Base-by-base conservation (phyloP, 1,140 invertebrate genomes). In the Portunus trituberculatus region DNA sequence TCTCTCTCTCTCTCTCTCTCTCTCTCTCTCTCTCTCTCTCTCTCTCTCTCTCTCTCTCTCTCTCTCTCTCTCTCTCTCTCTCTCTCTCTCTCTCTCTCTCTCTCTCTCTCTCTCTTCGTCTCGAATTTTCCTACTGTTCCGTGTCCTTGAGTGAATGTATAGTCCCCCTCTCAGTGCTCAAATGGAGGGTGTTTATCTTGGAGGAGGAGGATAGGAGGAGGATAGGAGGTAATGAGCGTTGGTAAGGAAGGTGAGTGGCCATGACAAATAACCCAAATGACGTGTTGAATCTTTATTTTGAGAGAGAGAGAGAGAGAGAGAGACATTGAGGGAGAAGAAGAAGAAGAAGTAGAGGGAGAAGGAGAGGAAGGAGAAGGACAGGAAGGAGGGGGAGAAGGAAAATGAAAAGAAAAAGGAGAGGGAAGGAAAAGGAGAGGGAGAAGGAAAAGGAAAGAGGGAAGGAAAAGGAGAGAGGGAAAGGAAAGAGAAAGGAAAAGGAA, bases 61-160 rank as follows among this genome's bases (percentile, higher is more conserved):
- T 59, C 52, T 10, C 12, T 10, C 52, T 59, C 3, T 59, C 52
- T 92, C 91, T 91, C 48, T 91, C 90, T n/a, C 59, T 46, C 59
- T 46, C 52, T 46, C 12, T 10, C 16, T 0, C 16, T 10, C 0
- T 10, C 16, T 0, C 16, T n/a, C 8, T 10, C 52, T 59, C 52
- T 10, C 8, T 10, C 52, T 59, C 52, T n/a, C 52, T 59, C 52
- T 10, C 8, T 10, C 52, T 59, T 10, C 52, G 3, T 10, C 52
- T 59, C 3, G 20, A 76, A 76, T 76, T 76, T 76, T 76, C 67
- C 67, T 76, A 76, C 67, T 76, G 67, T 76, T 76, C 8, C n/a
- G 67, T 76, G 67, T 76, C 67, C 67, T 76, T 76, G 67, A 20
- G 67, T 20, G 1, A 76, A n/a, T 76, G 67, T 76, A n/a, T 76